Evolutionary conservation across 1,140 invertebrate genomes (phyloP).

Genomic region (Microplitis mediator): DNA sequence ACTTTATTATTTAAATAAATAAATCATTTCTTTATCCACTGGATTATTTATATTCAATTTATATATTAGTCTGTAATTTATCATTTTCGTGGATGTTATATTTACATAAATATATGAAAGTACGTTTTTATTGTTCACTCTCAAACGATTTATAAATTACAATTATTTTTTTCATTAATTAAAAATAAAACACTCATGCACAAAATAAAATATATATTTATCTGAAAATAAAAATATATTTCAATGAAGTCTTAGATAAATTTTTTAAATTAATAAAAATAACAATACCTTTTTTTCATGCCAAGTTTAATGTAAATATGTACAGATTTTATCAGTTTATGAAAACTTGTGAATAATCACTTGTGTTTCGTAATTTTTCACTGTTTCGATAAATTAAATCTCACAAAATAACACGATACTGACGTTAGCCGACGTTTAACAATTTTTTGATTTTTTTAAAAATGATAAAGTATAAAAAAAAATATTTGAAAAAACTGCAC

Average conservation of each 20-base stretch:
- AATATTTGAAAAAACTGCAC: too few species aligned
- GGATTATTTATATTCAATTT: not conserved
- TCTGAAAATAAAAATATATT: too few species aligned
- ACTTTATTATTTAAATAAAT: not conserved
- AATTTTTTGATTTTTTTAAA: too few species aligned
- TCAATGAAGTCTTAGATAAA: too few species aligned
- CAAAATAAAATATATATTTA: too few species aligned
- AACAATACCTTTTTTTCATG: conserved; percentile 30
- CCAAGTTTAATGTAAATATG: conserved; percentile 46
- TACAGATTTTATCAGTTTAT: conserved; percentile 42
- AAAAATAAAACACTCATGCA: too few species aligned
- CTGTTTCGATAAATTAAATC: not conserved
- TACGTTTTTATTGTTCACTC: not conserved
- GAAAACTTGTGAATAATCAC: conserved; percentile 17
- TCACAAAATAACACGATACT: not conserved
- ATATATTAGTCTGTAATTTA: not conserved
- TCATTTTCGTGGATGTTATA: not conserved
- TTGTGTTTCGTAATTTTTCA: conserved; percentile 8
- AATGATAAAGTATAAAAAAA: too few species aligned
- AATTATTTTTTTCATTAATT: too few species aligned
- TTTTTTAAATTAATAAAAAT: conserved; percentile 7
- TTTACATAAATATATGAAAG: not conserved
- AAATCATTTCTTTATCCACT: not conserved
- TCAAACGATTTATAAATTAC: too few species aligned
- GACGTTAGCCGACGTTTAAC: too few species aligned